These are phyloP conservation scores for Temnothorax rugatulus DNA, from an alignment of 2,888 invertebrate species.

Conservation along the genomic window DNA sequence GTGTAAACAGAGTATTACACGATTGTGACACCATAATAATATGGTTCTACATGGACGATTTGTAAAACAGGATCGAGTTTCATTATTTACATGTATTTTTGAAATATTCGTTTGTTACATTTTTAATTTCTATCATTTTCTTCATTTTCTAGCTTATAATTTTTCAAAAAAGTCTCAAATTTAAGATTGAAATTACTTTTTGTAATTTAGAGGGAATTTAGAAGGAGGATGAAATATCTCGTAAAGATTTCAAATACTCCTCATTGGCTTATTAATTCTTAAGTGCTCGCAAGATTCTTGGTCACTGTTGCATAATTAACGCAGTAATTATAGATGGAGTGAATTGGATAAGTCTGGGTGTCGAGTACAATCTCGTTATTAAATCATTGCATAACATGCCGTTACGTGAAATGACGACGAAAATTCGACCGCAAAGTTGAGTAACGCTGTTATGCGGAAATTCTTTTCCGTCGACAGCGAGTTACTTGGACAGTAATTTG, in stretches of 20 bases:
- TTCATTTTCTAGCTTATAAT: not conserved
- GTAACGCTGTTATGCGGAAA: constrained; percentile 39
- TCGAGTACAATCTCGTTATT: not conserved
- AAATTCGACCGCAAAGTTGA: constrained; percentile 31
- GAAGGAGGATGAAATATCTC: not conserved
- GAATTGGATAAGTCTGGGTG: not conserved
- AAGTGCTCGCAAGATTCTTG: not conserved
- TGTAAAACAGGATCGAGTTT: not conserved
- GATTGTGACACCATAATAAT: not conserved
- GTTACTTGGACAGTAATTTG: constrained; percentile 50
- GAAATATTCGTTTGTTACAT: not conserved
- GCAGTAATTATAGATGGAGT: not conserved
- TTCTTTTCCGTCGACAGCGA: constrained; percentile 49
- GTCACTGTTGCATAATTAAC: not conserved
- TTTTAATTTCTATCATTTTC: not conserved
- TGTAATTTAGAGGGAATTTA: not conserved
- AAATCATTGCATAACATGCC: constrained; percentile 34
- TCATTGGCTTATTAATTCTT: not conserved
- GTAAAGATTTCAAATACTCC: not conserved
- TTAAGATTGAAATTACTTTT: not conserved
- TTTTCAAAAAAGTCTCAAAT: not conserved
- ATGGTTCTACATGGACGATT: not conserved
- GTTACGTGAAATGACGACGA: constrained; percentile 8
- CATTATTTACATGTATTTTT: not conserved
- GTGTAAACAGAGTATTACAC: not conserved